Percentiles rank a stretch among this genome's conserved stretches.
phyloP scores from a whole-genome alignment of 2,888 invertebrate species.

The Halocaridina rubra region DNA sequence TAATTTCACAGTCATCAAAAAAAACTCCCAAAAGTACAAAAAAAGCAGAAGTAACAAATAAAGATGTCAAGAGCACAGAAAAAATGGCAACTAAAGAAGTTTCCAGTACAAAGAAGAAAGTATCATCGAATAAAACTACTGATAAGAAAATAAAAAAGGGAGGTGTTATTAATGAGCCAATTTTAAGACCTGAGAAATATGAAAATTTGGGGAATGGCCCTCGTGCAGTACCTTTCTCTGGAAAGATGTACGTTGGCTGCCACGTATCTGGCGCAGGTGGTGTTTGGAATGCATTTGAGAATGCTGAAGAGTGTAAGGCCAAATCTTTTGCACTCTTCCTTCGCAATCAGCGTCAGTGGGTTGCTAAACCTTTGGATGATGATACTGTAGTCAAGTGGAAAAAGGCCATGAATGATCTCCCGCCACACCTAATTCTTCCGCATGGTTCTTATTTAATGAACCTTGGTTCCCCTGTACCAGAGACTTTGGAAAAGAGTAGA shows the following conservation, averaged over 20 bases:
- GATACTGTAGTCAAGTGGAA: constrained; percentile 67
- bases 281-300: constrained; percentile 45
- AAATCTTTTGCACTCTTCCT: constrained; percentile 68
- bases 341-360: constrained; percentile 68
- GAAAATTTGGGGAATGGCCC: constrained; percentile 54
- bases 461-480: constrained; percentile 69
- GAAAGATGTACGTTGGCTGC: constrained; percentile 55
- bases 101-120: no score
- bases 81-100: no score
- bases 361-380: constrained; percentile 67
- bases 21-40: no score
- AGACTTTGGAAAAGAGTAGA: constrained; percentile 68
- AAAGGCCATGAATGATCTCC: constrained; percentile 65
- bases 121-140: no score
- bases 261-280: constrained; percentile 60
- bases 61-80: no score
- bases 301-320: constrained; percentile 45
- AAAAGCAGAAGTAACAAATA: no score
- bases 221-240: constrained; percentile 47
- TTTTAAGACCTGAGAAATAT: constrained; percentile 45
- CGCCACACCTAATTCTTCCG: constrained; percentile 66
- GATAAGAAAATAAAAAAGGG: no score
- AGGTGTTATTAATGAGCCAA: constrained; percentile 25
- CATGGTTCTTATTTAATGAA: constrained; percentile 71
- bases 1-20: no score